Conservation (phyloP, 2,797 vertebrate genomes). For the Cryptoblepharus egeriae region DNA sequence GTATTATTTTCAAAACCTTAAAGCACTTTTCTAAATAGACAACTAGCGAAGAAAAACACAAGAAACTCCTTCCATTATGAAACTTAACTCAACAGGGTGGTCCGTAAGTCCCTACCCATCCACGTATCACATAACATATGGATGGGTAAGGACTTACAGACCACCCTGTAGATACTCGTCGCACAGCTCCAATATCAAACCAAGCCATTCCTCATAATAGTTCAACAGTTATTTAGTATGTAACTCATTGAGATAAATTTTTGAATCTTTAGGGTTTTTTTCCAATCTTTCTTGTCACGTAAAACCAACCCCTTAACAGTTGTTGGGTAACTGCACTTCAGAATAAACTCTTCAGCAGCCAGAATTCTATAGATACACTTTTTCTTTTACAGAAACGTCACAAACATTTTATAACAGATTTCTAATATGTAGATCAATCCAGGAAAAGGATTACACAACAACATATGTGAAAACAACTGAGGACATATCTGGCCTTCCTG, state of each 20-base stretch:
- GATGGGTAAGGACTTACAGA: too few species aligned
- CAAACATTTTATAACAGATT: conserved; percentile 40
- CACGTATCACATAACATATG: too few species aligned
- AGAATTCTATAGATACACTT: conserved; percentile 20
- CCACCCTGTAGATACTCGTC: conserved; percentile 39
- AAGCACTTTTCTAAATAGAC: conserved; percentile 30
- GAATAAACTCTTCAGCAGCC: conserved; percentile 19
- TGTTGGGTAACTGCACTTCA: conserved; percentile 21
- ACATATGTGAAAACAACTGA: conserved; percentile 45
- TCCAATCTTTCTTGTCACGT: neutral
- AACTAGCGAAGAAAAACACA: conserved; percentile 54
- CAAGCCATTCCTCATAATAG: conserved; percentile 33
- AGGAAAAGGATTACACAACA: conserved; percentile 26
- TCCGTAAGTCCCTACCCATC: too few species aligned
- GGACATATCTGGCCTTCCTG: conserved; percentile 59
- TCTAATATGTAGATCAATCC: conserved; percentile 29
- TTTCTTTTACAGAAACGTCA: conserved; percentile 31
- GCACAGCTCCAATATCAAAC: conserved; percentile 57
- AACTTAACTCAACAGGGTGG: conserved; percentile 59
- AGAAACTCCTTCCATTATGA: conserved; percentile 49
- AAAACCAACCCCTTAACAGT: conserved; percentile 45
- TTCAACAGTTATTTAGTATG: conserved; percentile 63
- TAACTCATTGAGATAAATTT: conserved; percentile 54
- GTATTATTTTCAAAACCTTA: conserved; percentile 27
- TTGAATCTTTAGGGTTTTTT: conserved; percentile 39